Percentiles rank a stretch among this genome's conserved stretches.
These are phyloP conservation scores for Mesorhabditis spiculigera DNA, from an alignment of 2,888 invertebrate species.

Conservation along the genomic window DNA sequence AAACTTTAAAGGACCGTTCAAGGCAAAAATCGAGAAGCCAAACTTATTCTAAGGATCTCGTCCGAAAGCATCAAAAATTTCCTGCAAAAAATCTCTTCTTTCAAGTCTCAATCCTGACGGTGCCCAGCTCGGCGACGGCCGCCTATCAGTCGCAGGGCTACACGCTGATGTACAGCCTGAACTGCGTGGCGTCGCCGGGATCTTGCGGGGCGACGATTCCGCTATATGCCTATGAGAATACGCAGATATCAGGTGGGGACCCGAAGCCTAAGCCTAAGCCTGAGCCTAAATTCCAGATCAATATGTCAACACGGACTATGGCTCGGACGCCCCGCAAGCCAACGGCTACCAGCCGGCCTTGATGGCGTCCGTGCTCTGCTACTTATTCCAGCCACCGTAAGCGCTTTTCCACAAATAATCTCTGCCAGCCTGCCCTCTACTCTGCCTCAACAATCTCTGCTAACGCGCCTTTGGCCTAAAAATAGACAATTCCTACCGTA, in stretches of 20 bases:
- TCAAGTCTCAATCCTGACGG: background rate
- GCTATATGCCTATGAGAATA: background rate
- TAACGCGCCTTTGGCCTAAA: background rate
- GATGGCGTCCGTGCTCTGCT: background rate
- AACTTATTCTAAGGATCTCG: too few relatives aligned
- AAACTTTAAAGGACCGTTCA: too few relatives aligned
- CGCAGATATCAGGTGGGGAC: background rate
- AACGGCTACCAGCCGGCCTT: background rate
- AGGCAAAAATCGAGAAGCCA: too few relatives aligned
- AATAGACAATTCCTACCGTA: background rate
- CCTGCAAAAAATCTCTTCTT: too few relatives aligned
- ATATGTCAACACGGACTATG: background rate
- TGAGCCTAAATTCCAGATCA: background rate
- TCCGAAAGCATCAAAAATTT: too few relatives aligned
- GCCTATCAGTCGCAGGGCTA: too few relatives aligned
- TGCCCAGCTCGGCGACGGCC: background rate
- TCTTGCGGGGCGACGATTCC: background rate
- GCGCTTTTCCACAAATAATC: background rate
- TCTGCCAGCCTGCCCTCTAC: too few relatives aligned
- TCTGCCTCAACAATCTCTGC: too few relatives aligned
- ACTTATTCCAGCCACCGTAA: background rate
- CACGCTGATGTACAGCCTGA: background rate
- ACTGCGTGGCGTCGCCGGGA: background rate
- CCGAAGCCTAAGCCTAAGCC: too few relatives aligned
- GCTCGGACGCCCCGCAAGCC: background rate